Percentiles rank a stretch among this genome's conserved stretches.
Conservation (phyloP, 2,888 invertebrate genomes). For the Coremacera marginata region DNA sequence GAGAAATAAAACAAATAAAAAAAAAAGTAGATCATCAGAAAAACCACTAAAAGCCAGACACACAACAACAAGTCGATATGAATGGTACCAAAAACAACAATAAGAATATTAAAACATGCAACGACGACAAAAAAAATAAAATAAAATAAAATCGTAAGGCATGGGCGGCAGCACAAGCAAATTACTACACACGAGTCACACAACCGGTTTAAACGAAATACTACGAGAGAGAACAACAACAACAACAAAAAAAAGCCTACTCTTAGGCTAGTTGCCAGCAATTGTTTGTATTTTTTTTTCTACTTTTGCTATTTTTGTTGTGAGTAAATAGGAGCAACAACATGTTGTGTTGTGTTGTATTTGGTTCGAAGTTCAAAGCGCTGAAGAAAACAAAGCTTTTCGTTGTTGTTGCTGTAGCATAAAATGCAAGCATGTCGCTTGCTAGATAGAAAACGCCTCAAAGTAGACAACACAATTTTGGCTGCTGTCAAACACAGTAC, state of each 20-base stretch:
- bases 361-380: constrained; percentile 19
- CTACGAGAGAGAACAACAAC: constrained; percentile 18
- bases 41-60: constrained; percentile 31
- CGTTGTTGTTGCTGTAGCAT: constrained; percentile 18
- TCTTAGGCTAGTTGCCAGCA: constrained; percentile 34
- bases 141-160: no score
- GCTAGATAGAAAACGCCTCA: constrained; percentile 27
- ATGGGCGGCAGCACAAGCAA: background rate
- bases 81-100: constrained; percentile 13
- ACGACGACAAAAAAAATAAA: background rate
- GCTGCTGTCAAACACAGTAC: constrained; percentile 41
- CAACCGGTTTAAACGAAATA: background rate
- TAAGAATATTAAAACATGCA: constrained; percentile 31
- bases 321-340: background rate
- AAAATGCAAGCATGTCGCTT: background rate
- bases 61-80: background rate
- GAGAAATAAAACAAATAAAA: background rate
- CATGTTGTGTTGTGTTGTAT: background rate
- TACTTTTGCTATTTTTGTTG: background rate
- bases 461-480: constrained; percentile 20
- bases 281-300: no score
- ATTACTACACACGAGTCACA: background rate
- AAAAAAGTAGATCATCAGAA: background rate
- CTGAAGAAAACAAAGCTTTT: background rate
- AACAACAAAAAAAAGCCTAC: constrained; percentile 8